A percentile compares a stretch with the other conserved stretches of the same genome.
Conservation (phyloP, 2,888 invertebrate species). For the Iselma pallidipennis region DNA sequence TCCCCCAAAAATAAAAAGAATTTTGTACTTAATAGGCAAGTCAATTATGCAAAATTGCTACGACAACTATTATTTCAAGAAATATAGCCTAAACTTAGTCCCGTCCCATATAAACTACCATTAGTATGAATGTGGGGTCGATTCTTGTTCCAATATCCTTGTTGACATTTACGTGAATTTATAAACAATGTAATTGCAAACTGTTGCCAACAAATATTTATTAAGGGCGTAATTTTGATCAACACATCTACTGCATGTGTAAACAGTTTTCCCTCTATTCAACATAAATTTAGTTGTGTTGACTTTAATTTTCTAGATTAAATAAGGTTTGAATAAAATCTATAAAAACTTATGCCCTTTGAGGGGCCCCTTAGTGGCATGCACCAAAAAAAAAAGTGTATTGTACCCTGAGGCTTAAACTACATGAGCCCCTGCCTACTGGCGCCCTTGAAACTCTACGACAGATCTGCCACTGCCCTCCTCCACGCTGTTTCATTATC, state of each 20-base stretch:
- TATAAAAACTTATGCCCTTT: too few species aligned
- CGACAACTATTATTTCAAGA: background rate
- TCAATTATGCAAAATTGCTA: too few species aligned
- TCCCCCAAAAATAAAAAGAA: too few species aligned
- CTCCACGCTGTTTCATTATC: too few species aligned
- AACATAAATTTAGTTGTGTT: background rate
- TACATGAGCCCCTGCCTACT: too few species aligned
- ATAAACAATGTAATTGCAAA: background rate
- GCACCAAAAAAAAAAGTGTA: too few species aligned
- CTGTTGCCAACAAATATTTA: background rate
- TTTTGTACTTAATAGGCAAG: too few species aligned
- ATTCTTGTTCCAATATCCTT: background rate
- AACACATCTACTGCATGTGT: background rate
- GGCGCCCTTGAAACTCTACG: too few species aligned
- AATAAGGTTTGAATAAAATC: too few species aligned
- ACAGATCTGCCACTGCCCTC: too few species aligned
- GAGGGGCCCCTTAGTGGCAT: too few species aligned
- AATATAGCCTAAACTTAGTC: background rate
- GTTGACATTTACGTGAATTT: background rate
- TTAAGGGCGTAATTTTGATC: background rate
- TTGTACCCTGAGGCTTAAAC: too few species aligned
- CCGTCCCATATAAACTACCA: background rate
- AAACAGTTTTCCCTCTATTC: background rate
- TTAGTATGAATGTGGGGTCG: background rate
- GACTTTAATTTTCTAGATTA: background rate